Evolutionary conservation across 2,113 vertebrate species (phyloP).

Genomic region (Podarcis cretensis): DNA sequence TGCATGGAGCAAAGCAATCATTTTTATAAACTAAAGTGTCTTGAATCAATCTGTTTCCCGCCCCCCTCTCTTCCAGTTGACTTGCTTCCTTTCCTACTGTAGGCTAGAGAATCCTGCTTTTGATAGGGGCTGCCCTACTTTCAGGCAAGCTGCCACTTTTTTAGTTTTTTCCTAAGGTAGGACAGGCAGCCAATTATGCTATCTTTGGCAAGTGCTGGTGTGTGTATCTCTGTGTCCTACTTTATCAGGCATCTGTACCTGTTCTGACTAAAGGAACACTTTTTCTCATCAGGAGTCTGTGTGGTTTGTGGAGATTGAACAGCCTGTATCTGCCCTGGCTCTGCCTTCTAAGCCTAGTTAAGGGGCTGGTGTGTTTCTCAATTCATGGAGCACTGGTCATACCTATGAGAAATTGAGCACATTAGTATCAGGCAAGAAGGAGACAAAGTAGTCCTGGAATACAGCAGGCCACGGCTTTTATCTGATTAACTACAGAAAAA

Average conservation of each 20-base stretch:
- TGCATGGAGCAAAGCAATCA: not conserved
- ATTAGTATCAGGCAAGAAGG: not conserved
- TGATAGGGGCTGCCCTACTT: slow-evolving; percentile 24
- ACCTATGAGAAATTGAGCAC: not conserved
- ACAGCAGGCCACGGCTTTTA: too few species aligned
- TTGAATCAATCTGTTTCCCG: not conserved
- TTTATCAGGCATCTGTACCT: slow-evolving; percentile 4
- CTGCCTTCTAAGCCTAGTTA: not conserved
- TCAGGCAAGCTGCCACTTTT: slow-evolving; percentile 1
- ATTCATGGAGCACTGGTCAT: not conserved
- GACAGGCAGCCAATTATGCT: slow-evolving; percentile 12
- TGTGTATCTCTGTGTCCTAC: slow-evolving; percentile 9
- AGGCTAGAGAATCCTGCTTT: not conserved
- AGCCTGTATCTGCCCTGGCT: not conserved
- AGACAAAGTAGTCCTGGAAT: too few species aligned
- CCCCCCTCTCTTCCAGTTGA: not conserved
- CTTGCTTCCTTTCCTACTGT: not conserved
- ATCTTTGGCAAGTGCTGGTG: slow-evolving; percentile 10
- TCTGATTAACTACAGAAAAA: too few species aligned
- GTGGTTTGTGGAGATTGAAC: not conserved
- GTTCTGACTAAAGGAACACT: not conserved
- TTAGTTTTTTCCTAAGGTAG: not conserved
- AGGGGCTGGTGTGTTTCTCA: not conserved
- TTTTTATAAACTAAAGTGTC: not conserved
- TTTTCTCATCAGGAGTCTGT: slow-evolving; percentile 12